Evolutionary conservation across 2,113 vertebrate species (phyloP).

Genomic region (Mesocricetus auratus): DNA sequence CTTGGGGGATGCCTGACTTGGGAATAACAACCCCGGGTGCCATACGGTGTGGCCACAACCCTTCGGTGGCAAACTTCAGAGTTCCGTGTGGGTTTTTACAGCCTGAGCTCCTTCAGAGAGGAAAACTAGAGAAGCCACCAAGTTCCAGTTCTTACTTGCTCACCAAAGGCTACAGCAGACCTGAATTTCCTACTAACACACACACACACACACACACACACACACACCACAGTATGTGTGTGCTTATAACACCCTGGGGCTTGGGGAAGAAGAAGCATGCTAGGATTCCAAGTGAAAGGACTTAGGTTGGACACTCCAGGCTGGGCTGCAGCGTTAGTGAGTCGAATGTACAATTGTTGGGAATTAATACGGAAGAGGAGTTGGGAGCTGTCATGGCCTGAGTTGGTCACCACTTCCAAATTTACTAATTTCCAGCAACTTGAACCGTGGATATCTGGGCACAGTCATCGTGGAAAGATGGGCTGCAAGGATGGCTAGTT

Average conservation of each 20-base stretch:
- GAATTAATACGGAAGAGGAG: neutral
- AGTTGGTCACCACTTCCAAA: neutral
- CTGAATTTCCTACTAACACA: neutral
- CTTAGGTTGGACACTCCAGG: neutral
- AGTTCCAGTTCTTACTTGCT: neutral
- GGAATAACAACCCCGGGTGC: neutral
- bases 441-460: no score
- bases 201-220: no score
- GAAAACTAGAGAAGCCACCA: neutral
- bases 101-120: neutral
- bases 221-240: neutral
- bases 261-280: no score
- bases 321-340: neutral
- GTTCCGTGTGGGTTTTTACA: neutral
- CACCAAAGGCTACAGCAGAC: no score
- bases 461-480: neutral
- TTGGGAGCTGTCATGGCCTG: no score
- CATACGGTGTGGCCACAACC: accelerated
- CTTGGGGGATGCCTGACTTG: neutral
- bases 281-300: no score
- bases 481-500: neutral
- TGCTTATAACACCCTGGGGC: neutral
- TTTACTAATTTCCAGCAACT: neutral
- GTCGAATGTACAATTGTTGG: no score
- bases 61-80: accelerated